Conservation (phyloP, 2,797 vertebrate genomes). For the Macropus fuliginosus region DNA sequence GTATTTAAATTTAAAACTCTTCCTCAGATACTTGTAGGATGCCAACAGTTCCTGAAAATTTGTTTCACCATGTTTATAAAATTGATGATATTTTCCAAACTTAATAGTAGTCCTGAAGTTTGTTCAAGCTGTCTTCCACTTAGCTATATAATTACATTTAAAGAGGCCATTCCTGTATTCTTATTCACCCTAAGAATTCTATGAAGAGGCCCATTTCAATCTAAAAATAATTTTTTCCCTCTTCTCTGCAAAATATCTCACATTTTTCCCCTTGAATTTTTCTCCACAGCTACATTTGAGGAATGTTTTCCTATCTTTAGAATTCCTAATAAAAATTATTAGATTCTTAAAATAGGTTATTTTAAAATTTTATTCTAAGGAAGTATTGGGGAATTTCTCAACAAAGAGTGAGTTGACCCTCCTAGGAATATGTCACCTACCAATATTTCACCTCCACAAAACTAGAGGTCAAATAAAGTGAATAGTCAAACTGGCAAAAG, state of each 20-base stretch:
- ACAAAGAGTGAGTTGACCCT: background rate
- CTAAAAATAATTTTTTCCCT: background rate
- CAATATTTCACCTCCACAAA: background rate
- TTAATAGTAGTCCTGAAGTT: background rate
- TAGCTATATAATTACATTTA: background rate
- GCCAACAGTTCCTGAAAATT: background rate
- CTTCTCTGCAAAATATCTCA: background rate
- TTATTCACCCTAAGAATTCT: background rate
- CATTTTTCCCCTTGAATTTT: background rate
- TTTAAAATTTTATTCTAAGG: background rate
- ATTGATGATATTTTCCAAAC: slow-evolving; percentile 2
- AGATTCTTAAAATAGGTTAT: background rate
- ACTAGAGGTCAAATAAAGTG: background rate
- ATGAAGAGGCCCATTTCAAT: background rate
- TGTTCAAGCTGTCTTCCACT: background rate
- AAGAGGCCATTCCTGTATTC: slow-evolving; percentile 2
- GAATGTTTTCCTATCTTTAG: background rate
- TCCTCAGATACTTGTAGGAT: background rate
- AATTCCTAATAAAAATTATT: background rate
- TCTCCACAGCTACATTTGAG: background rate
- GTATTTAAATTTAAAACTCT: background rate
- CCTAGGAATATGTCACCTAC: background rate
- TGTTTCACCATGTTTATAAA: slow-evolving; percentile 16
- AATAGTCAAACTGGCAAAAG: background rate
- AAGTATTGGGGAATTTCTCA: background rate